Percentiles rank a stretch among this genome's conserved stretches.
Evolutionary conservation across 2,113 vertebrate species (phyloP).

Genomic region (Glaucomys volans): DNA sequence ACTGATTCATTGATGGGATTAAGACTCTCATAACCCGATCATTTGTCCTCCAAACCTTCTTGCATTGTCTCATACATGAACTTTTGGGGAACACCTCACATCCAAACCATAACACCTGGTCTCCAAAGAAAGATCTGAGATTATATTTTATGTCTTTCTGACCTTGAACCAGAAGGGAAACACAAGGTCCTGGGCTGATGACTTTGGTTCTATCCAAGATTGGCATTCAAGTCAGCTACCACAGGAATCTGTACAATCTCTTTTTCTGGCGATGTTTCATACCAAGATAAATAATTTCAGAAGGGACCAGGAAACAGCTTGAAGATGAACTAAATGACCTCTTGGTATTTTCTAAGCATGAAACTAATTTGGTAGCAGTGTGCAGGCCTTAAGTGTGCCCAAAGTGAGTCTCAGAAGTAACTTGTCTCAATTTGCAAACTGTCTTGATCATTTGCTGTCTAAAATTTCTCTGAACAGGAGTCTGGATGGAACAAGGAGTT

Average conservation of each 20-base stretch:
- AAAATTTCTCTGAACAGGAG: background rate
- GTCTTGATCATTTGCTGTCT: background rate
- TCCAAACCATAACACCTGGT: background rate
- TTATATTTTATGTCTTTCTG: constrained; percentile 4
- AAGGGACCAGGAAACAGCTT: background rate
- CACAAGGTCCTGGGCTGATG: background rate
- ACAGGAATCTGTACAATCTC: constrained; percentile 20
- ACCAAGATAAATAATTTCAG: constrained; percentile 57
- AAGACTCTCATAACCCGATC: no score
- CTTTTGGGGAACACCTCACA: no score
- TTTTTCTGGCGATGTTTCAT: constrained; percentile 49
- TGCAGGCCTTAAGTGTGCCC: background rate
- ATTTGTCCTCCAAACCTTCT: no score
- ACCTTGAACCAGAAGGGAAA: background rate
- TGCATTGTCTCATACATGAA: no score
- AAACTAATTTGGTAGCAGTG: constrained; percentile 8
- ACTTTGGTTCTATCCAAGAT: background rate
- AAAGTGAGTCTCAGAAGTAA: background rate
- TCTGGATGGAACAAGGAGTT: background rate
- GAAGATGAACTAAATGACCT: constrained; percentile 52
- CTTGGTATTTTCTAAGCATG: constrained; percentile 56
- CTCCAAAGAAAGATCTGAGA: background rate
- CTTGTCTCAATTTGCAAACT: background rate
- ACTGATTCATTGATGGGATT: no score
- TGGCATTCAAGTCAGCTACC: constrained; percentile 61